Percentiles rank a stretch among this genome's conserved stretches.
These are phyloP conservation scores for Melolontha melolontha DNA, from an alignment of 2,888 invertebrate genomes.

Conservation along the genomic window DNA sequence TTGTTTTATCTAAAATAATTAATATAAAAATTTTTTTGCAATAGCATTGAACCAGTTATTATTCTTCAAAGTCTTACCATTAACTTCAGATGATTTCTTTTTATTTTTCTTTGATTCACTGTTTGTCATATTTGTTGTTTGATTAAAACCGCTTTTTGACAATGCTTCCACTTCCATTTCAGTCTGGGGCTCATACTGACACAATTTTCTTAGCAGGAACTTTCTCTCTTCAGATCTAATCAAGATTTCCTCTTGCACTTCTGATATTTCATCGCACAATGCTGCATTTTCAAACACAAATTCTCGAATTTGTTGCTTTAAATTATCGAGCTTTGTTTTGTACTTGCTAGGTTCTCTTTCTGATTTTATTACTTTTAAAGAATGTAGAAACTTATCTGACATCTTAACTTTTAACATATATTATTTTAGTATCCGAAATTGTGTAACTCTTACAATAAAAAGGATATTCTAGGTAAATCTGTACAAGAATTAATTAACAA, in stretches of 20 bases:
- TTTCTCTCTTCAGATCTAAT: slow-evolving; percentile 86
- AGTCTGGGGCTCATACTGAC: slow-evolving; percentile 72
- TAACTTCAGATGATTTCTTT: slow-evolving; percentile 49
- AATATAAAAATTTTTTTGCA: slow-evolving; percentile 28
- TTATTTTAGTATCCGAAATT: no score
- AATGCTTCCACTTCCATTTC: slow-evolving; percentile 62
- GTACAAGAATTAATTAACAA: no score
- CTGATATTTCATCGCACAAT: slow-evolving; percentile 88
- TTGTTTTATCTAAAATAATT: slow-evolving; percentile 47
- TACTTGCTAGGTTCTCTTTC: slow-evolving; percentile 65
- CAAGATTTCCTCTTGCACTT: slow-evolving; percentile 84
- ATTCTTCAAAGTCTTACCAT: slow-evolving; percentile 29
- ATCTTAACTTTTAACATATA: not conserved
- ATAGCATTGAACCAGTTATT: not conserved
- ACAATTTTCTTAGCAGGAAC: slow-evolving; percentile 81
- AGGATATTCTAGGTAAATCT: no score
- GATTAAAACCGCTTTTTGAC: slow-evolving; percentile 56
- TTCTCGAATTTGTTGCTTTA: slow-evolving; percentile 75
- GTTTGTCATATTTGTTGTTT: slow-evolving; percentile 41
- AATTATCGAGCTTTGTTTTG: slow-evolving; percentile 72
- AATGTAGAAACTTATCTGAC: slow-evolving; percentile 30
- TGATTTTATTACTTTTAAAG: slow-evolving; percentile 43
- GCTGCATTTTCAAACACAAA: slow-evolving; percentile 81
- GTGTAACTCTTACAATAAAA: no score
- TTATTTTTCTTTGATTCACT: slow-evolving; percentile 55